Percentiles rank a stretch among this genome's conserved stretches.
phyloP scores from a whole-genome alignment of 2,113 vertebrate species.

The Marmota monax region DNA sequence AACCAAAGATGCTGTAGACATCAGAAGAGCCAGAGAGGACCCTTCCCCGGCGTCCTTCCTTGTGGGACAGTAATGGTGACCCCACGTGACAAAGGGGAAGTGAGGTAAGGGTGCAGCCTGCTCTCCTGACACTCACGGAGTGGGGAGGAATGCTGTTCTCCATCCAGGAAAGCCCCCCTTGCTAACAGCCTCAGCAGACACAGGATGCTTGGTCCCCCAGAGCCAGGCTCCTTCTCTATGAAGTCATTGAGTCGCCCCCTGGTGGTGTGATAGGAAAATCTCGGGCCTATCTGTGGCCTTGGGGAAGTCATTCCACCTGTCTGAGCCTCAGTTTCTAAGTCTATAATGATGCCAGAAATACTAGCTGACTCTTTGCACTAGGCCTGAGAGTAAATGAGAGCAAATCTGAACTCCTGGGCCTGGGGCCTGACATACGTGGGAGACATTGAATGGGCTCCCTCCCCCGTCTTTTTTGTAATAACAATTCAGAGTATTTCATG shows the following conservation, averaged over 20 bases:
- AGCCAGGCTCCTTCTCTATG: not conserved
- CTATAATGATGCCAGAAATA: not conserved
- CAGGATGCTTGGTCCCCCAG: not conserved
- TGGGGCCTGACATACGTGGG: not conserved
- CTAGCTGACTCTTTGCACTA: not conserved
- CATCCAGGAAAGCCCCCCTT: not conserved
- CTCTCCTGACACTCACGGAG: not conserved
- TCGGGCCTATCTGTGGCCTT: not conserved
- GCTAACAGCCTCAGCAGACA: not conserved
- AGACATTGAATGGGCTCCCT: not conserved
- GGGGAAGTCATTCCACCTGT: not conserved
- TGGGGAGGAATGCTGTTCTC: not conserved
- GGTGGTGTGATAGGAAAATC: not conserved
- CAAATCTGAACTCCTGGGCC: not conserved
- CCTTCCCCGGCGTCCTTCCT: not conserved
- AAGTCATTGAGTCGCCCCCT: not conserved
- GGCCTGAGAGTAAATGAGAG: not conserved
- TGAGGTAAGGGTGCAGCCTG: not conserved
- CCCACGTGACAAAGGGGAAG: not conserved
- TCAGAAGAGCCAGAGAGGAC: not conserved
- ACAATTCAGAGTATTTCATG: not conserved
- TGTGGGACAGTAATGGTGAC: not conserved
- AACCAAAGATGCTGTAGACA: not conserved
- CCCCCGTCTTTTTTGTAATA: not conserved
- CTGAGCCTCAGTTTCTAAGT: not conserved